Evolutionary conservation across 1,140 invertebrate genomes (phyloP).

Genomic region (Patella vulgata): DNA sequence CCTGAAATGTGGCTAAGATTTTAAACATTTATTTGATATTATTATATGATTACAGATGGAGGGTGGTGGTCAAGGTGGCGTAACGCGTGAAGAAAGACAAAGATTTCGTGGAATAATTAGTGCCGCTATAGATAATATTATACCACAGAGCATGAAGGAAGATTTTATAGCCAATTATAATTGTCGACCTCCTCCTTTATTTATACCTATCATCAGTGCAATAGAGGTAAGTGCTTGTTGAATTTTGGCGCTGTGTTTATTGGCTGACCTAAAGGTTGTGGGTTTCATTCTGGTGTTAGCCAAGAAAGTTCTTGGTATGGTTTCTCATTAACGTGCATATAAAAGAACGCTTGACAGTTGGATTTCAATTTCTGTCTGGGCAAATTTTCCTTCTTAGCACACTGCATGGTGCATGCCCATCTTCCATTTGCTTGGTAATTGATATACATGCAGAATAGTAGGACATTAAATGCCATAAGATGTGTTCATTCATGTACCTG

Average conservation of each 20-base stretch:
- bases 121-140: conserved; percentile 50
- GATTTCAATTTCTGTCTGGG: no score
- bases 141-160: conserved; percentile 45
- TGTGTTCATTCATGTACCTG: no score
- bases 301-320: no score
- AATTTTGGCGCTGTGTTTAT: not conserved
- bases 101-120: conserved; percentile 41
- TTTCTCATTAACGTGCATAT: no score
- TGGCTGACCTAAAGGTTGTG: not conserved
- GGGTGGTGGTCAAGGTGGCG: conserved; percentile 19
- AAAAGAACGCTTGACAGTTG: no score
- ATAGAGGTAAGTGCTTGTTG: conserved; percentile 79
- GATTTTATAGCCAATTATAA: conserved; percentile 83
- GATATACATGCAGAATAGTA: no score
- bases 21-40: no score
- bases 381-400: no score
- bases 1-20: not conserved
- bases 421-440: no score
- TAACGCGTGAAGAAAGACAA: conserved; percentile 36
- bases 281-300: no score
- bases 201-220: conserved; percentile 92
- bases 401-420: no score
- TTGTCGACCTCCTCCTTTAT: conserved; percentile 94
- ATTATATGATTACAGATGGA: conserved; percentile 42
- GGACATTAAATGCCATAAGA: no score